These are phyloP conservation scores for Gryllus bimaculatus DNA, from an alignment of 1,140 invertebrate genomes.

Conservation along the genomic window DNA sequence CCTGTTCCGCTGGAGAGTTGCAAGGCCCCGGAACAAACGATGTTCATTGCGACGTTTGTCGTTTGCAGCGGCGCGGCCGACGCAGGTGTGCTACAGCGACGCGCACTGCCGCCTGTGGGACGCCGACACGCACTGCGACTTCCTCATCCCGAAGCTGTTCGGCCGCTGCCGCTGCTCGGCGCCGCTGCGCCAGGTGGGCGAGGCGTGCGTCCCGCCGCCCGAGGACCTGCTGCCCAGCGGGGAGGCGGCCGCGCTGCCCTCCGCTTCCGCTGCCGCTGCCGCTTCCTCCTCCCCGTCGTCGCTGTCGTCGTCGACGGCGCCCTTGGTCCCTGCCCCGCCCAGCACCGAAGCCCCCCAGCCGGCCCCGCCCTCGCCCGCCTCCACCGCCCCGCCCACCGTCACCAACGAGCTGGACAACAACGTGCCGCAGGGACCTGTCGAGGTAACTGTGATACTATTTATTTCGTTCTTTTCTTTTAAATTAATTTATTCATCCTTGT, in stretches of 20 bases:
- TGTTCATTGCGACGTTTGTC: constrained; percentile 1
- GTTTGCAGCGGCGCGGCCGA: constrained; percentile 68
- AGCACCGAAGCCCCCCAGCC: background rate
- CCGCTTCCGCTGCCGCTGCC: background rate
- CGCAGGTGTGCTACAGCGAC: constrained; percentile 82
- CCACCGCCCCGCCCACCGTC: background rate
- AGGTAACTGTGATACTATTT: background rate
- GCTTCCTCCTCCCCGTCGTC: background rate
- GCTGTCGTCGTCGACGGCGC: background rate
- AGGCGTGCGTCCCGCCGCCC: constrained; percentile 6
- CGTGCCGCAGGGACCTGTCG: background rate
- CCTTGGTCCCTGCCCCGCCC: background rate
- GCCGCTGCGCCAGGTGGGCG: constrained; percentile 12
- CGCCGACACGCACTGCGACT: constrained; percentile 73
- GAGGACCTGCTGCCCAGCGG: background rate
- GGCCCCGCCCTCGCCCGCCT: background rate
- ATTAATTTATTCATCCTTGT: no score
- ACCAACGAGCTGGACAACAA: background rate
- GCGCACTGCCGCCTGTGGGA: constrained; percentile 76
- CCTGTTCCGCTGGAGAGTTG: no score
- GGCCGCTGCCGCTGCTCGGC: constrained; percentile 66
- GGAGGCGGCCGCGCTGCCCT: background rate
- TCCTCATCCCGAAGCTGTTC: constrained; percentile 77
- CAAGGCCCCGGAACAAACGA: no score
- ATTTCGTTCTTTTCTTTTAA: no score